A percentile compares a stretch with the other conserved stretches of the same genome.
Conservation (phyloP, 2,888 invertebrate genomes). For the Andrena fulva region DNA sequence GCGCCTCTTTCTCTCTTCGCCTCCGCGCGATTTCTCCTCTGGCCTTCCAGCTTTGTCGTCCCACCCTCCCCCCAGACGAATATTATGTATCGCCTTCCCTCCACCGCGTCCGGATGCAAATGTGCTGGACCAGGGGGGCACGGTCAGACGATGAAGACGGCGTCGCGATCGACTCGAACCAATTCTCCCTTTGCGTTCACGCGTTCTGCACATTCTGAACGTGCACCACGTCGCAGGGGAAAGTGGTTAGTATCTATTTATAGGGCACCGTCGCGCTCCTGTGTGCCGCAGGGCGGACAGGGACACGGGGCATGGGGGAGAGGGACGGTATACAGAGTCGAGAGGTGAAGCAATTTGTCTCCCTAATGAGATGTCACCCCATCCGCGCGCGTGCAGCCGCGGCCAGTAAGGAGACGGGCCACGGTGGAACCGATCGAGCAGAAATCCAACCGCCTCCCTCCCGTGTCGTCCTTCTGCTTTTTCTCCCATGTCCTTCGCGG, state of each 20-base stretch:
- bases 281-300: constrained; percentile 28
- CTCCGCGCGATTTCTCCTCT: not conserved
- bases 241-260: constrained; percentile 71
- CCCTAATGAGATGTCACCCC: constrained; percentile 85
- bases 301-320: constrained; percentile 17
- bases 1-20: constrained; percentile 10
- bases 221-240: constrained; percentile 49
- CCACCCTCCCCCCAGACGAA: not conserved
- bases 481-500: constrained; percentile 20
- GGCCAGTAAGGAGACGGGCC: constrained; percentile 72
- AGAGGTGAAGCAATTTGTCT: constrained; percentile 84
- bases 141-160: constrained; percentile 10
- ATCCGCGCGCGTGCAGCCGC: constrained; percentile 72
- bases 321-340: constrained; percentile 63
- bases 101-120: not conserved
- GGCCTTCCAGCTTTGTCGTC: constrained; percentile 18
- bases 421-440: constrained; percentile 70
- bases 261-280: constrained; percentile 58
- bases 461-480: constrained; percentile 38
- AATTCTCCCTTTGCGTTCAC: constrained; percentile 47
- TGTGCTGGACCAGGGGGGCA: constrained; percentile 2
- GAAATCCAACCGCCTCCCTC: constrained; percentile 65
- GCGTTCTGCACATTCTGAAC: constrained; percentile 60
- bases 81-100: not conserved
- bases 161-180: constrained; percentile 18